Base-by-base conservation (phyloP, 64 coral and sea anemone genomes). In the Hydrozoanthus tunicans region DNA sequence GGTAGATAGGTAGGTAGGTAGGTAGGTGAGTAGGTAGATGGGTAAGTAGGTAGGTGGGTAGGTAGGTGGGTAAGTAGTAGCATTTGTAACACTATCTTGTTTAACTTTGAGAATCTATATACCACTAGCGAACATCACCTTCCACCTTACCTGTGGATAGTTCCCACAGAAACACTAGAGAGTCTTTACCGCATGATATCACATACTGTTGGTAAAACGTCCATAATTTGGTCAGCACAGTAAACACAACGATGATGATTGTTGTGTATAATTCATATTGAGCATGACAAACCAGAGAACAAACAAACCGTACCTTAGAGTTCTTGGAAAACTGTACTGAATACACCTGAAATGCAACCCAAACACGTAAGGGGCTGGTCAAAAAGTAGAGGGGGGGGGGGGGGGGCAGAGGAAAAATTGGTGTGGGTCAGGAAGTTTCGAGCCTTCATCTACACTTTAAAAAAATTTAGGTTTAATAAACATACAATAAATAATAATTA, bases 91-190 rank as follows among this genome's bases (percentile, higher is more conserved):
- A 2, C 32, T 43, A 43, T 43, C 32, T 43, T 43, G 32, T 43
- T 43, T 43, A 43, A 43, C 32, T 43, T 43, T 43, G 32, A 43
- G 32, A 43, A 43, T 43, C 32, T 43, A 43, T 43, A 2, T 43
- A 43, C 32, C 32, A 43, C 2, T 43, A 43, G 32, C 32, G 32
- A 43, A 70, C 3, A 6, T 27, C 14, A 65, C 14, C 56, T 55
- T 9, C 26, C 7, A 52, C 17, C 67, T 93, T 80, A 98, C 96
- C 96, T 86, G 96, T 98, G 1, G 96, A 91, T 9, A 98, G 94
- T 84, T 98, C 96, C 96, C 96, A 98, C 14, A 98, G 77, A 54
- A 93, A 98, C n/a, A 98, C 94, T 52, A 91, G 75, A 15, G 94
- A 95, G 32, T 98, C 96, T 77, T 98, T 98, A 53, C 96, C 96